These are phyloP conservation scores for Proisotoma minuta DNA, from an alignment of 2,888 invertebrate genomes.

Conservation along the genomic window DNA sequence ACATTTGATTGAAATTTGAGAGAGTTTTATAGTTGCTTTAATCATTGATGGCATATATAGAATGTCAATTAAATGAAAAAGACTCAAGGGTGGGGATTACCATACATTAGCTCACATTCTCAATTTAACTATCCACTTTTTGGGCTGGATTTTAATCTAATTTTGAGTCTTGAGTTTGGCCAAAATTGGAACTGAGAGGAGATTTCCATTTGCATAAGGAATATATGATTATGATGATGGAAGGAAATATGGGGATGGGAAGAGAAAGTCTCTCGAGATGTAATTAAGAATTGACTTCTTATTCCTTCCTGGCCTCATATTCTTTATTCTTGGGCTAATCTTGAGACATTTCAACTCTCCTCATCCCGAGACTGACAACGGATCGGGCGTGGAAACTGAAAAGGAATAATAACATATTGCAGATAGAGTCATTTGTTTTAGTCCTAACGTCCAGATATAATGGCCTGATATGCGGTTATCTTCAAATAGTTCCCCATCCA, in stretches of 20 bases:
- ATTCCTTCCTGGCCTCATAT: neutral
- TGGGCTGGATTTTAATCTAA: neutral
- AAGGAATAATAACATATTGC: conserved; percentile 6
- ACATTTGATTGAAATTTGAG: no score
- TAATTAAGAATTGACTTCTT: conserved; percentile 12
- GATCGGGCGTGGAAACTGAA: neutral
- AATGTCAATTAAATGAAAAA: no score
- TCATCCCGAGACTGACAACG: neutral
- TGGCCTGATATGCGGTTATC: conserved; percentile 8
- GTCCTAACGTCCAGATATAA: conserved; percentile 14
- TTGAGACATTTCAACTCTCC: neutral
- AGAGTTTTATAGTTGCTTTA: no score
- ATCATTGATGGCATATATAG: no score
- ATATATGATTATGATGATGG: neutral
- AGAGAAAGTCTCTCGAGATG: conserved; percentile 9
- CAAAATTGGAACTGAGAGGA: conserved; percentile 1
- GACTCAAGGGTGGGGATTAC: no score
- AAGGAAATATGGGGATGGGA: neutral
- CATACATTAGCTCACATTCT: no score
- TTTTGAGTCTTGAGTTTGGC: neutral
- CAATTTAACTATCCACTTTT: neutral
- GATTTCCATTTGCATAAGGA: conserved; percentile 1
- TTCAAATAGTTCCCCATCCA: neutral
- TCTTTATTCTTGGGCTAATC: neutral
- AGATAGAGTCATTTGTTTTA: conserved; percentile 17